phyloP scores from a whole-genome alignment of 2,113 vertebrate genomes.

The Pachycephala philippinensis region DNA sequence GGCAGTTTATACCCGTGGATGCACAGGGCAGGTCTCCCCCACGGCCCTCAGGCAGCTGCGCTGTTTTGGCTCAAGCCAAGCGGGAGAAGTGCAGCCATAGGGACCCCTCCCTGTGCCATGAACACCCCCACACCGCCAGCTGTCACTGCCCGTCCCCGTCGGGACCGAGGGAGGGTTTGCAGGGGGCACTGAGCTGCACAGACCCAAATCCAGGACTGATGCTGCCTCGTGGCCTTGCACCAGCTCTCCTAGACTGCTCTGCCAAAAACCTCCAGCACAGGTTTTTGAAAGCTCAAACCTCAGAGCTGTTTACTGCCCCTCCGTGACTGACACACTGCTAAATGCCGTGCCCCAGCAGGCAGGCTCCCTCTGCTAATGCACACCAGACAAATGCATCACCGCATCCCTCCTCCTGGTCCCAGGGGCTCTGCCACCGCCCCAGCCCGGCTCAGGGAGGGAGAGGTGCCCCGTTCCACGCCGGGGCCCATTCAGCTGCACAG shows the following conservation, averaged over 20 bases:
- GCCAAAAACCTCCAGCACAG: neutral
- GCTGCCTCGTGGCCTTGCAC: fast-evolving
- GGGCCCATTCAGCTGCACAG: neutral
- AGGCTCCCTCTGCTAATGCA: neutral
- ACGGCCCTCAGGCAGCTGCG: neutral
- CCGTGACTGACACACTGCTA: neutral
- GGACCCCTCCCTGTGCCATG: fast-evolving
- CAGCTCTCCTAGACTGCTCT: neutral
- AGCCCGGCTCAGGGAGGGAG: neutral
- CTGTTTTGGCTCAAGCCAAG: neutral
- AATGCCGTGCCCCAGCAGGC: neutral
- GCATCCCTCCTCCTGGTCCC: neutral
- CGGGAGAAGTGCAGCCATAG: neutral
- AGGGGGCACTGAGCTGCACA: fast-evolving
- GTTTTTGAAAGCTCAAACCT: neutral
- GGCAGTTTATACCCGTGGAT: neutral
- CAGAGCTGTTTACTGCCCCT: neutral
- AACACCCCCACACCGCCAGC: fast-evolving
- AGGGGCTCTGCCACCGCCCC: neutral
- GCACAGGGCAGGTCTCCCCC: neutral
- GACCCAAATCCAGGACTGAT: neutral
- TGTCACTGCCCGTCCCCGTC: fast-evolving
- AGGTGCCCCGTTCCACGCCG: fast-evolving
- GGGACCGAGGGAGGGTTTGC: neutral
- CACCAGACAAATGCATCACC: neutral